A percentile compares a stretch with the other conserved stretches of the same genome.
These are phyloP conservation scores for Acanthochromis polyacanthus DNA, from an alignment of 2,113 vertebrate species.

Conservation along the genomic window DNA sequence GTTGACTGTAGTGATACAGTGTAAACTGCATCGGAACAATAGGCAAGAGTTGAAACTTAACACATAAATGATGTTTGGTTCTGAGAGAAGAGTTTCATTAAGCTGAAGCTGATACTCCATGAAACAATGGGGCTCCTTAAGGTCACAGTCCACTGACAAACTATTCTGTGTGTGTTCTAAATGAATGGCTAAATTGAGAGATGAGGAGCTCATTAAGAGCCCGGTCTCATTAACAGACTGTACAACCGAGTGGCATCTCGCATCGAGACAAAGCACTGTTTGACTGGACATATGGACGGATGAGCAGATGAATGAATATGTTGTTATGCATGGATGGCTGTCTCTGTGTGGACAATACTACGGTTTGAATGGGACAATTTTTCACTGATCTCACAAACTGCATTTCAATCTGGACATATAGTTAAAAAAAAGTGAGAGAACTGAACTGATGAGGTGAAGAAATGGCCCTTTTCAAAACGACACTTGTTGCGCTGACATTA, in stretches of 20 bases:
- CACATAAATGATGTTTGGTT: not conserved
- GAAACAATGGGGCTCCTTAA: conserved; percentile 49
- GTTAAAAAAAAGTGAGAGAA: not conserved
- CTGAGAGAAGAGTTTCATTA: conserved; percentile 5
- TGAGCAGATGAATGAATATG: conserved; percentile 39
- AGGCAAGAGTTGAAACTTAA: not conserved
- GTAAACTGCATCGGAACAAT: not conserved
- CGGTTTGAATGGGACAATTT: conserved; percentile 11
- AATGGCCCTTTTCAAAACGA: not conserved
- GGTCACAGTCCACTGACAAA: conserved; percentile 28
- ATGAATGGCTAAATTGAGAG: conserved; percentile 37
- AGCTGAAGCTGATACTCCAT: conserved; percentile 19
- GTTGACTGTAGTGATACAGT: conserved; percentile 8
- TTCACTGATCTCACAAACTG: conserved; percentile 5
- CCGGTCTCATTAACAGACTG: conserved; percentile 51
- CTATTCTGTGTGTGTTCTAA: conserved; percentile 35
- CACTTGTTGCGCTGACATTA: no score
- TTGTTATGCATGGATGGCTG: conserved; percentile 23
- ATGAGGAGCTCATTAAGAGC: conserved; percentile 67
- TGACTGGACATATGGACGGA: conserved; percentile 58
- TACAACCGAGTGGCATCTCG: conserved; percentile 40
- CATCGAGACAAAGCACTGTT: conserved; percentile 63
- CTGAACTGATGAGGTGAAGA: not conserved
- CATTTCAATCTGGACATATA: not conserved
- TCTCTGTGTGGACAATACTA: not conserved